Evolutionary conservation across 92 coral and sea anemone genomes (phyloP).

Genomic region (Parazoanthus atlanticus): DNA sequence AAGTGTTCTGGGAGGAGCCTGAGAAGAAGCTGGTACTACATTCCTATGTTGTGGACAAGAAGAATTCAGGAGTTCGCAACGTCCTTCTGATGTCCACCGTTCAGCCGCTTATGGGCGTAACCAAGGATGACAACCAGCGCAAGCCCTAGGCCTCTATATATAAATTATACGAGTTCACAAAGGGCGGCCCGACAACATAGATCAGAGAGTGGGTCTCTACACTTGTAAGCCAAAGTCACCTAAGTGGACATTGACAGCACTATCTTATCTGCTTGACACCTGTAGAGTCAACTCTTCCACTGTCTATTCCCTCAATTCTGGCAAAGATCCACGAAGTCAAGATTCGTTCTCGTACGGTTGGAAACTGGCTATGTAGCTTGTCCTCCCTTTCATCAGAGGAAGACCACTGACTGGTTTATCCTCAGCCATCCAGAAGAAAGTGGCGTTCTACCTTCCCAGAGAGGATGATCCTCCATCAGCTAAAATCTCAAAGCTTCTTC

Average conservation of each 20-base stretch:
- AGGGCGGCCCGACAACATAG: slow-evolving; percentile 54
- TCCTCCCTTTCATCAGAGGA: slow-evolving; percentile 28
- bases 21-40: slow-evolving; percentile 5
- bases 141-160: slow-evolving; percentile 24
- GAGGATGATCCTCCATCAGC: slow-evolving; percentile 21
- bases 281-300: slow-evolving; percentile 49
- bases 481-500: slow-evolving; percentile 26
- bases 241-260: slow-evolving; percentile 51
- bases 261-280: slow-evolving; percentile 48
- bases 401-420: slow-evolving; percentile 34
- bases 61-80: slow-evolving; percentile 9
- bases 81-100: slow-evolving; percentile 35
- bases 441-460: slow-evolving; percentile 28
- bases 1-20: slow-evolving; percentile 12
- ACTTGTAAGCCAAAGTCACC: slow-evolving; percentile 46
- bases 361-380: slow-evolving; percentile 36
- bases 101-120: slow-evolving; percentile 22
- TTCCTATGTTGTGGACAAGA: background rate
- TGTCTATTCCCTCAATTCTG: slow-evolving; percentile 28
- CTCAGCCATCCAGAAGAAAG: slow-evolving; percentile 30
- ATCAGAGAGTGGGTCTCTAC: slow-evolving; percentile 37
- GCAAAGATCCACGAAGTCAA: slow-evolving; percentile 35
- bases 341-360: slow-evolving; percentile 35
- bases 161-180: slow-evolving; percentile 49
- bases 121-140: slow-evolving; percentile 35